Evolutionary conservation across 2,113 vertebrate species (phyloP).

Genomic region (Gopherus evgoodei): DNA sequence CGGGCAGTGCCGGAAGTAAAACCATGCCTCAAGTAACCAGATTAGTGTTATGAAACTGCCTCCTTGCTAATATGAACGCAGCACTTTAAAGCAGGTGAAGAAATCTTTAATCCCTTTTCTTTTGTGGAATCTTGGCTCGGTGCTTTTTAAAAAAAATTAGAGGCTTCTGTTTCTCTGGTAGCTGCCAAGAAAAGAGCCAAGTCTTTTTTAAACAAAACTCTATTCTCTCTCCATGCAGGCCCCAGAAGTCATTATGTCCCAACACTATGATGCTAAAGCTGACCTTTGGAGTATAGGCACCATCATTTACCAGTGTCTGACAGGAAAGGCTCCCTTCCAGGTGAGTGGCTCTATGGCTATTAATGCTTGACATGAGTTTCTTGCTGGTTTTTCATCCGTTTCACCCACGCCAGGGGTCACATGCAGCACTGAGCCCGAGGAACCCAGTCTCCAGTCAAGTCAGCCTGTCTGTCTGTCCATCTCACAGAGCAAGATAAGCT

Average conservation of each 20-base stretch:
- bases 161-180: not conserved
- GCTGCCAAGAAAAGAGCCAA: not conserved
- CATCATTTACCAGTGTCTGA: slow-evolving; percentile 96
- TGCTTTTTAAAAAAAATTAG: not conserved
- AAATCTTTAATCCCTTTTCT: not conserved
- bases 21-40: not conserved
- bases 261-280: slow-evolving; percentile 96
- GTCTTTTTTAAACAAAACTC: not conserved
- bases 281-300: slow-evolving; percentile 99
- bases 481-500: not conserved
- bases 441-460: not conserved
- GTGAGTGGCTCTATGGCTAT: slow-evolving; percentile 72
- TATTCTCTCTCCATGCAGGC: slow-evolving; percentile 79
- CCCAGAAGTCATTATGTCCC: slow-evolving; percentile 98
- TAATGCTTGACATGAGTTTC: not conserved
- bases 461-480: not conserved
- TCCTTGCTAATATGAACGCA: not conserved
- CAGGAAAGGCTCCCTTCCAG: slow-evolving; percentile 96
- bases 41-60: not conserved
- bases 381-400: not conserved
- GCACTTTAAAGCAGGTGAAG: not conserved
- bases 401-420: not conserved
- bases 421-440: not conserved
- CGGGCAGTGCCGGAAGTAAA: not conserved
- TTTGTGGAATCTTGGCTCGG: not conserved